A percentile compares a stretch with the other conserved stretches of the same genome.
phyloP scores from a whole-genome alignment of 2,113 vertebrate species.

The Oreocharis arfaki region DNA sequence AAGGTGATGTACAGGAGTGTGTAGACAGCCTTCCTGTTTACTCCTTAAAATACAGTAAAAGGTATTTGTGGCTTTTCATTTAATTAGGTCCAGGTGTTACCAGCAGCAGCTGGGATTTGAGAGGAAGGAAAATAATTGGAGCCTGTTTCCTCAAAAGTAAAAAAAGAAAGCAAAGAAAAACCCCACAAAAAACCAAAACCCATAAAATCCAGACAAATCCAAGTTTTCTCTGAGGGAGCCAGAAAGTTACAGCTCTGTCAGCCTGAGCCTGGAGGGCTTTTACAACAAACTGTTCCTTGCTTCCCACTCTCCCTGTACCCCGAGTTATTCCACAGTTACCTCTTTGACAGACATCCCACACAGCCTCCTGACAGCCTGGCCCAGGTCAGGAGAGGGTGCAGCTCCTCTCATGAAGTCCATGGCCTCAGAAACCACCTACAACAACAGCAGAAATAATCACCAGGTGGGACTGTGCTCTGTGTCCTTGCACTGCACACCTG shows the following conservation, averaged over 20 bases:
- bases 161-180: background rate
- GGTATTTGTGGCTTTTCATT: background rate
- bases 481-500: background rate
- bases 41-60: background rate
- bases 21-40: background rate
- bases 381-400: background rate
- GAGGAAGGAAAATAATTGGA: background rate
- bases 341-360: background rate
- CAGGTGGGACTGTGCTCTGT: background rate
- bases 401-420: slow-evolving; percentile 30
- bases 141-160: background rate
- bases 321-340: background rate
- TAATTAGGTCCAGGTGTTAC: background rate
- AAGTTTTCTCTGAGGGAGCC: background rate
- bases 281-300: background rate
- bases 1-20: background rate
- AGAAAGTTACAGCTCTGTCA: background rate
- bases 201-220: background rate
- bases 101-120: background rate
- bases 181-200: background rate
- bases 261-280: background rate
- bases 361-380: slow-evolving; percentile 18
- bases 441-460: background rate
- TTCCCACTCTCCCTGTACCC: background rate
- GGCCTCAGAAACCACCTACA: slow-evolving; percentile 51